Evolutionary conservation across 2,797 vertebrate genomes (phyloP).

Genomic region (Dermochelys coriacea): DNA sequence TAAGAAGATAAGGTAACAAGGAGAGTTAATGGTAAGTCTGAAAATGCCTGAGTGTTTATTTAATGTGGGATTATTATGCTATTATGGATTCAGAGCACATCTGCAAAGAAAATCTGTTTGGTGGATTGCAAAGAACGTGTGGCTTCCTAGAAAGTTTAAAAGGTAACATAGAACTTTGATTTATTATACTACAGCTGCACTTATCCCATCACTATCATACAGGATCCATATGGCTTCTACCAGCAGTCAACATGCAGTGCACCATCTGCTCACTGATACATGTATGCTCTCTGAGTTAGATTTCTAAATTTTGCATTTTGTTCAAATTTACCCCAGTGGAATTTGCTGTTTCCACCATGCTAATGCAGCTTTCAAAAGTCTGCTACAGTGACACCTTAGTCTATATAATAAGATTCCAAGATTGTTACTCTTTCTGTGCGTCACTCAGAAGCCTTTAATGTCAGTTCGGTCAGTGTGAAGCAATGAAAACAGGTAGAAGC

Average conservation of each 20-base stretch:
- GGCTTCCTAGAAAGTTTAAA: neutral
- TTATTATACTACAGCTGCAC: neutral
- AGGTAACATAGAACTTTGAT: neutral
- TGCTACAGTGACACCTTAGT: neutral
- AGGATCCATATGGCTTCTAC: neutral
- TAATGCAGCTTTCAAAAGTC: neutral
- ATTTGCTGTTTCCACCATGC: neutral
- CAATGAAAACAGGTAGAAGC: neutral
- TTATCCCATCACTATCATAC: neutral
- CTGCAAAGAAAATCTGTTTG: neutral
- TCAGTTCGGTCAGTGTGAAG: neutral
- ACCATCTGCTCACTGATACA: neutral
- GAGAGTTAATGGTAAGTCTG: neutral
- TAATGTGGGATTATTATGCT: neutral
- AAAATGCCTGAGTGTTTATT: neutral
- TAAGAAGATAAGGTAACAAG: neutral
- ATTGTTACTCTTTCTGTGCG: rapidly evolving
- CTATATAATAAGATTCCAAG: neutral
- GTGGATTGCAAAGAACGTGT: neutral
- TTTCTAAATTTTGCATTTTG: neutral
- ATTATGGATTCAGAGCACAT: neutral
- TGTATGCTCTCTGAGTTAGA: neutral
- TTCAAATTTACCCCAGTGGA: rapidly evolving
- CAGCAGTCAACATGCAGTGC: rapidly evolving
- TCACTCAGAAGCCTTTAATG: rapidly evolving